phyloP scores from a whole-genome alignment of 2,113 vertebrate species.

The Microcebus jonahi region DNA sequence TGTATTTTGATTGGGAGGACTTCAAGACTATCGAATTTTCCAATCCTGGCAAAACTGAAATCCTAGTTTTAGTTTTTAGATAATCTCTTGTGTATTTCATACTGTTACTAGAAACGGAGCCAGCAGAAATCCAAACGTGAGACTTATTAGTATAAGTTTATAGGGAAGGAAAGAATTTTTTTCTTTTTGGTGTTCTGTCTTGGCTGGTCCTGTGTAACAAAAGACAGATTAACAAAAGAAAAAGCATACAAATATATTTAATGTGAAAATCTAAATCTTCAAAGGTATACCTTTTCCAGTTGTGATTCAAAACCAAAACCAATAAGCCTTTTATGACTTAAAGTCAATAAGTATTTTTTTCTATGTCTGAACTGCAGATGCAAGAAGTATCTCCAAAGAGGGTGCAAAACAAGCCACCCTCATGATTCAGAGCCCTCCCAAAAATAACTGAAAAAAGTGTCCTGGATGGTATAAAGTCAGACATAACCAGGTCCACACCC shows the following conservation, averaged over 20 bases:
- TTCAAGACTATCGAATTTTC: background rate
- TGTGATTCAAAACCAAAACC: background rate
- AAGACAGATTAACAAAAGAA: background rate
- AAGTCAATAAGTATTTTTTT: background rate
- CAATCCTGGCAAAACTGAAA: background rate
- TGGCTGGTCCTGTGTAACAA: background rate
- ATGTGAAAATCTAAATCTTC: background rate
- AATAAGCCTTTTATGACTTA: background rate
- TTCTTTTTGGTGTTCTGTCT: background rate
- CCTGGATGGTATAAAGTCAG: no score
- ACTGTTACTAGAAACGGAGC: background rate
- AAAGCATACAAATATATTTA: background rate
- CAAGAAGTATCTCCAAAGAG: no score
- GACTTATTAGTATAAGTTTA: background rate
- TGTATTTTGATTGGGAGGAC: background rate
- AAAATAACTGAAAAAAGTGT: no score
- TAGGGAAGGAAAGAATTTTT: background rate
- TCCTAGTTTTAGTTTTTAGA: background rate
- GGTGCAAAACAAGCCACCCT: background rate
- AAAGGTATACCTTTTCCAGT: background rate
- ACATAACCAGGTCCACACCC: no score
- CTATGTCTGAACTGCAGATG: background rate
- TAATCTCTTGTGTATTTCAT: background rate
- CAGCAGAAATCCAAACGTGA: background rate
- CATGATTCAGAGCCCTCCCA: background rate